Evolutionary conservation across 1,140 invertebrate genomes (phyloP).

Genomic region (Orius laevigatus): DNA sequence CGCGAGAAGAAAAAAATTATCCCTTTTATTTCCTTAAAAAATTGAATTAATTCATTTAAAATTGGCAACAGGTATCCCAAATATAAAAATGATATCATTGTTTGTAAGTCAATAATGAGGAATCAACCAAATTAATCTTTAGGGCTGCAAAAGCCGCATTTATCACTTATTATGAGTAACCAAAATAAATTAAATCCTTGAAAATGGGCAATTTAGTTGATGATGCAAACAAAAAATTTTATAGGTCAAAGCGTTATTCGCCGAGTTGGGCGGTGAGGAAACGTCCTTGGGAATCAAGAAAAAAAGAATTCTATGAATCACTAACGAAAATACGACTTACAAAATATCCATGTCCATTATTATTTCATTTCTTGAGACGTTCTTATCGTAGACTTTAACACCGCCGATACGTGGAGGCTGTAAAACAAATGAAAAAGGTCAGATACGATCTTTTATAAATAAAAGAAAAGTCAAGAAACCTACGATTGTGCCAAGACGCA

Average conservation of each 20-base stretch:
- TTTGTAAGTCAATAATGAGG: too few relatives aligned
- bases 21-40: too few relatives aligned
- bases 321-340: conserved; percentile 36
- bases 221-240: not conserved
- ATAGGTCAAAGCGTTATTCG: not conserved
- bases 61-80: too few relatives aligned
- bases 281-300: too few relatives aligned
- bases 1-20: too few relatives aligned
- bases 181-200: too few relatives aligned
- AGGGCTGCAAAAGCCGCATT: too few relatives aligned
- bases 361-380: conserved; percentile 83
- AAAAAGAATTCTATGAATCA: not conserved
- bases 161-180: too few relatives aligned
- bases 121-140: too few relatives aligned
- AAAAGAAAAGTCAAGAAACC: conserved; percentile 25
- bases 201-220: not conserved
- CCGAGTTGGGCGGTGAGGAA: too few relatives aligned
- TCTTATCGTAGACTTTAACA: conserved; percentile 88
- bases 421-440: conserved; percentile 24
- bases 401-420: conserved; percentile 83
- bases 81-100: too few relatives aligned
- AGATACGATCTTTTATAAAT: conserved; percentile 2
- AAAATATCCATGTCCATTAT: conserved; percentile 89
- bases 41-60: too few relatives aligned
- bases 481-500: conserved; percentile 81